Conservation (phyloP, 1,140 invertebrate genomes). For the Apis dorsata region DNA sequence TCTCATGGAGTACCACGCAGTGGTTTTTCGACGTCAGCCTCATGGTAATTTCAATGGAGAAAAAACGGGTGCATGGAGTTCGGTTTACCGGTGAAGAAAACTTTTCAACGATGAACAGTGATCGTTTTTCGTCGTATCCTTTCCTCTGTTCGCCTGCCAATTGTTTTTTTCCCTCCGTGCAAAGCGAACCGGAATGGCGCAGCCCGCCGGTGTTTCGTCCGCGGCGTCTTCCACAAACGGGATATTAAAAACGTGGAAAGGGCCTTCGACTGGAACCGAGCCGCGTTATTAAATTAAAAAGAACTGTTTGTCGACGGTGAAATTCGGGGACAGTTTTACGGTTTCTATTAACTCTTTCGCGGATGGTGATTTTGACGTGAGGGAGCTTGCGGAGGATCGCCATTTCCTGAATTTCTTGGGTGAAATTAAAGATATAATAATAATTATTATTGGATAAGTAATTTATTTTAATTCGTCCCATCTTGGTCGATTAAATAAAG, state of each 20-base stretch:
- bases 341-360: background rate
- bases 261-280: background rate
- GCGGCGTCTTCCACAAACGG: background rate
- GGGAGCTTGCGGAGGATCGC: no score
- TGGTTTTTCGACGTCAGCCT: background rate
- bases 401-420: no score
- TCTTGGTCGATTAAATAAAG: no score
- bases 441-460: no score
- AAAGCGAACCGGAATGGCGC: background rate
- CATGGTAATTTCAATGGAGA: background rate
- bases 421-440: no score
- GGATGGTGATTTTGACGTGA: no score
- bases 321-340: background rate
- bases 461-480: no score
- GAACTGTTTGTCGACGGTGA: background rate
- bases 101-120: constrained; percentile 1
- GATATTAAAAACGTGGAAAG: constrained; percentile 18
- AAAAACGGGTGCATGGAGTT: background rate
- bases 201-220: background rate
- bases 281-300: constrained; percentile 18
- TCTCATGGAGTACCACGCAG: background rate
- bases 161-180: constrained; percentile 1
- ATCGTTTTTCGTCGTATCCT: constrained; percentile 9
- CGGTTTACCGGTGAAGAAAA: background rate
- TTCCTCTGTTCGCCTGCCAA: background rate